Evolutionary conservation across 2,888 invertebrate species (phyloP), one percentile per base, ranked within the genome.

Genomic region (Mythimna loreyi): DNA sequence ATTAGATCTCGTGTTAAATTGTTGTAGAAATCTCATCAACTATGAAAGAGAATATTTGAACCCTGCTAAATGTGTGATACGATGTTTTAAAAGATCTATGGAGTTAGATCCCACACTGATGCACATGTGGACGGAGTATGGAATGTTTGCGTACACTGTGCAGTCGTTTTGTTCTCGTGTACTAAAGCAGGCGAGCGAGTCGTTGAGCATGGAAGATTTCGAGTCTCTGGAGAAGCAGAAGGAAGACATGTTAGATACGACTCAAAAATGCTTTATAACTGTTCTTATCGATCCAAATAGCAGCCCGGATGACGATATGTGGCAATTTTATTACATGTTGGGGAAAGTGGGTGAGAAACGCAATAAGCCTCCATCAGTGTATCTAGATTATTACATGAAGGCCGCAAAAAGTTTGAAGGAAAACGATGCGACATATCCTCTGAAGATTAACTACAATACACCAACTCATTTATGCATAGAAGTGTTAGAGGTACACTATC

Each of bases 321-420:
- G 99, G 99, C 95, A 99, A 45, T 97, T 98, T 87, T 98, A 98
- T 91, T 99, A 99, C 89, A 99, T 99, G 98, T 95, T 99, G n/a
- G 99, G 99, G 0, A 99, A 99, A 96, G 98, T 99, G 63, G 97
- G 98, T 0, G 99, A 99, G 91, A 99, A 99, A 89, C 97, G 97
- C 71, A 97, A 97, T 80, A 97, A 97, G 78, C 97, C 97, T 67
- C 98, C 98, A 0, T 96, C 96, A 19, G 95, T 97, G 30, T 98
- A 97, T 92, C 94, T 99, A 56, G 97, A 97, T 80, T 97, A 98
- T 93, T 99, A 99, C 90, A 94, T 97, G 85, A 97, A 97, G 96
- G 98, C 99, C 6, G 97, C 97, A 21, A 97, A 97, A 85, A 97
- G 97, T 87, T 95, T 99, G 21, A 97, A 97, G 85, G 97, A 98